Evolutionary conservation across 2,113 vertebrate genomes (phyloP), one percentile per base, ranked within the genome.

Genomic region (Ailuropoda melanoleuca): DNA sequence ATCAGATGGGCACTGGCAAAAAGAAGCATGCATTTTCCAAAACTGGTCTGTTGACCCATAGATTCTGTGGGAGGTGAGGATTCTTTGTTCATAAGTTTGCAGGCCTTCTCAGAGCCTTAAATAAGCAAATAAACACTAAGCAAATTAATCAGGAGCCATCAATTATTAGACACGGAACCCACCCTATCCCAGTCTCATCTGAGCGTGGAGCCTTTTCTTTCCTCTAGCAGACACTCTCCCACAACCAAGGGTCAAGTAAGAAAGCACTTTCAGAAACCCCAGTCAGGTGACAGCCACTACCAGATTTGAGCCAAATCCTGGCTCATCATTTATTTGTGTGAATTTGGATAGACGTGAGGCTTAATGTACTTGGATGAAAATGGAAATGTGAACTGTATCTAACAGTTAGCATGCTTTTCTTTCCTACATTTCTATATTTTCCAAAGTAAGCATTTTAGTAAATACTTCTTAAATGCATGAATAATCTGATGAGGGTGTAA

Each of bases 51-150:
- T 34, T n/a, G 7, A n/a, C 4, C 37, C 34, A 31, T 1, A 72
- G 55, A 10, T 55, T 56, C 53, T 2, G 0, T 7, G 4, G 55
- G 18, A 64, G 23, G 11, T 1, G 24, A 68, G 23, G 0, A 26
- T 43, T 23, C 56, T 93, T 88, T 78, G 53, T n/a, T 90, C 53
- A 19, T 8, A 62, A 50, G 24, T 86, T 93, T 82, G 60, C 53
- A 66, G 19, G 80, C 89, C n/a, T 83, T 88, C 74, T 95, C 83
- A 80, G 72, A 96, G 34, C 81, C 62, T 93, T 90, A 90, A 68
- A 37, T 17, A 50, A 88, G 39, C 78, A 92, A 91, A 77, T 24
- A 48, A 23, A 81, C 26, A 34, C 50, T 13, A 37, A 83, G 24
- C 1, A 50, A 53, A 19, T 3, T 43, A 64, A 85, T 15, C 17